Evolutionary conservation across 2,797 vertebrate genomes (phyloP), one percentile per base, ranked within the genome.

Genomic region (Sitta carolinensis): DNA sequence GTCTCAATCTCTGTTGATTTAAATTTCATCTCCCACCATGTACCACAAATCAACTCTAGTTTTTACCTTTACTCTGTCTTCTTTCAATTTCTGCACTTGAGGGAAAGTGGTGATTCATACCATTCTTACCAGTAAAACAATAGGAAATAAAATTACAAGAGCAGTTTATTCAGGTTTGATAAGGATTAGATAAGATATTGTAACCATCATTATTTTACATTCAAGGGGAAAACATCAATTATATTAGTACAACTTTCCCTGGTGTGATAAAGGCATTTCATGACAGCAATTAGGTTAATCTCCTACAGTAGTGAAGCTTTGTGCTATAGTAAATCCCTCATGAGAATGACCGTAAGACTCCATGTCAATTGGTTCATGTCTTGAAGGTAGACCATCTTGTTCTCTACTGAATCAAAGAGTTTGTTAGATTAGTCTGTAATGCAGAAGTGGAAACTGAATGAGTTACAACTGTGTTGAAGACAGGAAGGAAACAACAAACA

Each of bases 221-320:
- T 54, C 30, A 59, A 87, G 45, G 83, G 51, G 66, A 90, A 91
- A 17, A 62, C 16, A 92, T 81, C 20, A 92, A 16, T 94, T 95
- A 66, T 50, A 87, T 61, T 82, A 87, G 75, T 36, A 51, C 11
- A 93, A 47, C 74, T 92, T 91, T 32, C 32, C 45, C 45, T 63
- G 17, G 6, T 85, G 42, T 86, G 73, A 80, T 90, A 91, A 97
- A 93, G 47, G 17, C 6, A 70, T 83, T 95, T 84, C 51, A 61
- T 64, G 27, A 75, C 10, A 47, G 32, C 26, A 87, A 73, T 92
- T 90, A 72, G 63, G 30, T 91, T 48, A 76, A 85, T 86, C 86
- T 95, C 42, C 77, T 38, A 19, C 13, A 86, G 21, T 30, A 72
- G 34, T 14, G 43, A 73, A 22, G 14, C 75, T 86, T 66, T 62